Percentiles rank a stretch among this genome's conserved stretches.
These are phyloP conservation scores for Lathamus discolor DNA, from an alignment of 2,113 vertebrate genomes.

Conservation along the genomic window DNA sequence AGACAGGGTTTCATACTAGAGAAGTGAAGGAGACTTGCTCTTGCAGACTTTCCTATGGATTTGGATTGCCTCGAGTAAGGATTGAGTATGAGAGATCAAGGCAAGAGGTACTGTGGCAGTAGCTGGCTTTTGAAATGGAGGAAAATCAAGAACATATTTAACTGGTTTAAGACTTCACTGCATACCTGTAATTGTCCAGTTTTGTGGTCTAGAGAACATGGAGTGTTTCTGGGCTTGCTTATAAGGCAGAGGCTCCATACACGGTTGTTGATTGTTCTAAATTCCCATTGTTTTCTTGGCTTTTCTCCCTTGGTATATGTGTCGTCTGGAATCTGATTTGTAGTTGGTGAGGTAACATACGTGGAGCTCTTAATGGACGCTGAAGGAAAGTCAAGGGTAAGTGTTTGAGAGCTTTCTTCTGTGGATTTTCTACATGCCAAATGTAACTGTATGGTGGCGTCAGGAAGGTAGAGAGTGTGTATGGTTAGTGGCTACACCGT, in stretches of 20 bases:
- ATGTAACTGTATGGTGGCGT: slow-evolving; percentile 76
- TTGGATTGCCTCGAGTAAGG: slow-evolving; percentile 66
- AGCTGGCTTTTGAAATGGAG: slow-evolving; percentile 64
- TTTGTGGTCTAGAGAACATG: slow-evolving; percentile 85
- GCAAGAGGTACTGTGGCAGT: slow-evolving; percentile 16
- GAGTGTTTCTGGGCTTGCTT: slow-evolving; percentile 90
- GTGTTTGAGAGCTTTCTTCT: slow-evolving; percentile 91
- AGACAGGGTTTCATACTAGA: background rate
- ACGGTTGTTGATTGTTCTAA: slow-evolving; percentile 97
- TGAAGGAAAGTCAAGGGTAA: slow-evolving; percentile 99
- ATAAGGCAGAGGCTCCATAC: slow-evolving; percentile 91
- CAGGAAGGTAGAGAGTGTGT: slow-evolving; percentile 74
- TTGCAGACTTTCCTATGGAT: slow-evolving; percentile 50
- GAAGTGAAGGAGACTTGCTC: background rate
- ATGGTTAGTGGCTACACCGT: slow-evolving; percentile 56
- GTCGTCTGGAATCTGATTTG: slow-evolving; percentile 99
- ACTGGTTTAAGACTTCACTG: slow-evolving; percentile 80
- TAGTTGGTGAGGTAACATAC: slow-evolving; percentile 99
- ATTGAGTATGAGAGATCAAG: slow-evolving; percentile 45
- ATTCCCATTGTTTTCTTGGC: slow-evolving; percentile 99
- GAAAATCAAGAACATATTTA: slow-evolving; percentile 71
- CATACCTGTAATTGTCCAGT: slow-evolving; percentile 94
- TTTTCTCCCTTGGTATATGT: slow-evolving; percentile 99
- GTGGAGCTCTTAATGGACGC: slow-evolving; percentile 99
- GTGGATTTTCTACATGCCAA: slow-evolving; percentile 81